Evolutionary conservation across 2,113 vertebrate species (phyloP).

Genomic region (Seriola aureovittata): DNA sequence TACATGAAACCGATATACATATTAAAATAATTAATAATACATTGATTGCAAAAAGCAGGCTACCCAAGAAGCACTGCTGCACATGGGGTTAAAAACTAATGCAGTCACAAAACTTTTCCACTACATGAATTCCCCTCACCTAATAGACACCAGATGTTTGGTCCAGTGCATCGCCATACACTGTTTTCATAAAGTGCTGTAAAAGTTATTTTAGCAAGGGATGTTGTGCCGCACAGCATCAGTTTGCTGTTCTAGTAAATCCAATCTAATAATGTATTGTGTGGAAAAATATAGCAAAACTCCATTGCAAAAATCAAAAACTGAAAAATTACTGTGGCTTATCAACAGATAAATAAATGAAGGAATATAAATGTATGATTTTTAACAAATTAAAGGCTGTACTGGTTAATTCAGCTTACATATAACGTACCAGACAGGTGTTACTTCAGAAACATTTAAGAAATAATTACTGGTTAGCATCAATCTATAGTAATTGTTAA

Average conservation of each 20-base stretch:
- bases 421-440: not conserved
- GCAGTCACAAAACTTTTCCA: conserved; percentile 23
- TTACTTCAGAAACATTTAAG: not conserved
- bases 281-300: not conserved
- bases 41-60: not conserved
- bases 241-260: not conserved
- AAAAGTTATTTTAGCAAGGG: not conserved
- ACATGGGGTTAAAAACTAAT: conserved; percentile 31
- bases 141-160: conserved; percentile 68
- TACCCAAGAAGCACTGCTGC: not conserved
- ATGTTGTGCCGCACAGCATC: not conserved
- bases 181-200: not conserved
- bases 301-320: not conserved
- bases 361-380: not conserved
- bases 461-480: not conserved
- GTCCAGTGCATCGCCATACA: not conserved
- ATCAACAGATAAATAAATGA: not conserved
- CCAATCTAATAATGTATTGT: not conserved
- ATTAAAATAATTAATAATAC: no score
- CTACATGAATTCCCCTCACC: conserved; percentile 31
- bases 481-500: not conserved
- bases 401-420: conserved; percentile 7
- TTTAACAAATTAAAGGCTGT: not conserved
- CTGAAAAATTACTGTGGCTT: not conserved
- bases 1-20: no score